A percentile compares a stretch with the other conserved stretches of the same genome.
These are phyloP conservation scores for Corvus moneduloides DNA, from an alignment of 2,113 vertebrate genomes.

Conservation along the genomic window DNA sequence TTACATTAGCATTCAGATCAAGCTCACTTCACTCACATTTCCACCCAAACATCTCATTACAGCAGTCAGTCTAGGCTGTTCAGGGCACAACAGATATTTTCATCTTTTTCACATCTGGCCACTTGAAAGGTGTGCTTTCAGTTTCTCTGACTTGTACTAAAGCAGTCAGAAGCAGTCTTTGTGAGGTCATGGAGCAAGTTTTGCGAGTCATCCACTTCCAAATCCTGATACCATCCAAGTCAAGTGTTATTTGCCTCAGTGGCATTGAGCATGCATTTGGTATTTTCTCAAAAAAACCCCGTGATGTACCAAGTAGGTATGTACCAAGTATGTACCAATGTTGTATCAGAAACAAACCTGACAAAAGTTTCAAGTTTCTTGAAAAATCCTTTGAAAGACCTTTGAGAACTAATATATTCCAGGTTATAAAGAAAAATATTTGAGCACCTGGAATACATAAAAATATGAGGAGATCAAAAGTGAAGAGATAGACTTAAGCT, in stretches of 20 bases:
- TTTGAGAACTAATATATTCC: neutral
- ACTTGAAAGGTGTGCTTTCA: neutral
- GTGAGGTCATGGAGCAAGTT: neutral
- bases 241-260: neutral
- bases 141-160: neutral
- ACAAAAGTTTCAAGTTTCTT: neutral
- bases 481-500: neutral
- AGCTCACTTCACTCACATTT: slow-evolving; percentile 18
- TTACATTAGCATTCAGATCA: slow-evolving; percentile 49
- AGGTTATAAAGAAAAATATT: neutral
- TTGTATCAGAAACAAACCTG: neutral
- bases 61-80: neutral
- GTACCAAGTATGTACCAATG: too few species aligned
- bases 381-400: neutral
- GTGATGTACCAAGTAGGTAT: neutral
- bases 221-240: neutral
- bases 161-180: neutral
- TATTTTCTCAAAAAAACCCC: rapidly evolving
- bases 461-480: neutral
- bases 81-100: neutral
- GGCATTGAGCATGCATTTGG: neutral
- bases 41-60: slow-evolving; percentile 31
- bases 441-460: neutral
- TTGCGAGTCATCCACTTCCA: neutral
- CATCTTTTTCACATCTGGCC: neutral